Percentiles rank a stretch among this genome's conserved stretches.
phyloP scores from a whole-genome alignment of 2,113 vertebrate species.

The Ptyas mucosa region DNA sequence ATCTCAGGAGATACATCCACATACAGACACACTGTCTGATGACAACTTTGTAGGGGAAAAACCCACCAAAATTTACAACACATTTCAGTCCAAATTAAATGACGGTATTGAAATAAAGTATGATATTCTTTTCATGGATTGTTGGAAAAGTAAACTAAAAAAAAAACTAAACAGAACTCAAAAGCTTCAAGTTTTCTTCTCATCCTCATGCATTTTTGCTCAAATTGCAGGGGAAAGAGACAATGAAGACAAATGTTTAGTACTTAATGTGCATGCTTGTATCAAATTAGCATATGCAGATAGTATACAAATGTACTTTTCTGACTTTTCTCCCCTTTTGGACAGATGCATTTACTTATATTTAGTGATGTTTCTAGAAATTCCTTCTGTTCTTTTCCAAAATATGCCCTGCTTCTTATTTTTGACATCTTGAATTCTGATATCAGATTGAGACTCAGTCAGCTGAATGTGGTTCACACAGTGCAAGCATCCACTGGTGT shows the following conservation, averaged over 20 bases:
- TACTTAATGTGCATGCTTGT: background rate
- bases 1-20: background rate
- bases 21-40: background rate
- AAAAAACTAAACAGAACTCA: background rate
- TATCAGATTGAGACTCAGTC: background rate
- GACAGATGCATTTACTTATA: background rate
- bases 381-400: background rate
- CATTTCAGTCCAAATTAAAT: background rate
- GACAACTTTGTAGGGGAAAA: background rate
- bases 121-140: background rate
- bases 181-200: conserved; percentile 13
- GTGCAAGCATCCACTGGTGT: background rate
- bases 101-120: background rate
- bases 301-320: background rate
- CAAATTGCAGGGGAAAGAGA: background rate
- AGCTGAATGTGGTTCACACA: background rate
- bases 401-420: background rate
- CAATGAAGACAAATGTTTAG: background rate
- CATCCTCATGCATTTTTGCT: background rate
- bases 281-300: background rate
- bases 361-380: background rate
- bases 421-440: background rate
- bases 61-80: background rate
- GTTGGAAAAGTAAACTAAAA: background rate
- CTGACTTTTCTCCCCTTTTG: background rate